phyloP scores from a whole-genome alignment of 2,797 vertebrate species.

The Amniataba percoides region DNA sequence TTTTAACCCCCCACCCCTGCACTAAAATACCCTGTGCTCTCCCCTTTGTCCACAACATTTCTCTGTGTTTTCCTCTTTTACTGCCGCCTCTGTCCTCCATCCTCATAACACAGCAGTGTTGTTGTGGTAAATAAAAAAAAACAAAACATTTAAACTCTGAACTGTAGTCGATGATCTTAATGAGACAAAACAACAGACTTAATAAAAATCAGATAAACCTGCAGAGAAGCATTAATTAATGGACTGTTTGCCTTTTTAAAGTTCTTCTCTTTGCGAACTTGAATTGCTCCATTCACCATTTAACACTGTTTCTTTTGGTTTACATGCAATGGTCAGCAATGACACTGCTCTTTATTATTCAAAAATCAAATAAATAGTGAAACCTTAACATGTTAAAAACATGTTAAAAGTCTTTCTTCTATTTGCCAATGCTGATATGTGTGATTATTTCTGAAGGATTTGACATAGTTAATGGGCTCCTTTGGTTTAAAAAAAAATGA shows the following conservation, averaged over 20 bases:
- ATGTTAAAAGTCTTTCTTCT: background rate
- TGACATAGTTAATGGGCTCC: no score
- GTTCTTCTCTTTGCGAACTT: no score
- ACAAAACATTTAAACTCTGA: slow-evolving; percentile 50
- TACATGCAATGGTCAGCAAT: background rate
- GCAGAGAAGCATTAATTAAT: slow-evolving; percentile 45
- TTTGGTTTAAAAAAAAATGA: no score
- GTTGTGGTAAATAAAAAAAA: slow-evolving; percentile 47
- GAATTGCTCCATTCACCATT: no score
- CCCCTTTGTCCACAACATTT: slow-evolving; percentile 44
- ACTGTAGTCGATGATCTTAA: slow-evolving; percentile 54
- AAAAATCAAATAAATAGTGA: background rate
- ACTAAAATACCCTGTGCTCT: slow-evolving; percentile 43
- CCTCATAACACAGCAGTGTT: slow-evolving; percentile 20
- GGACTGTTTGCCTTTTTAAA: slow-evolving; percentile 8
- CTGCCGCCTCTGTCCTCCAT: slow-evolving; percentile 40
- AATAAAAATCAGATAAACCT: slow-evolving; percentile 50
- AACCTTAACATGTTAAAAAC: background rate
- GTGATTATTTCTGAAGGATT: background rate
- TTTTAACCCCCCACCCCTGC: slow-evolving; percentile 57
- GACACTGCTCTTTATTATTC: background rate
- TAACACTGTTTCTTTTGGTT: slow-evolving; percentile 7
- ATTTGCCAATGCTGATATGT: background rate
- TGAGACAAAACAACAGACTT: slow-evolving; percentile 45
- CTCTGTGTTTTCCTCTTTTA: slow-evolving; percentile 27